phyloP scores from a whole-genome alignment of 2,888 invertebrate genomes.

The Eumerus sabulonum region DNA sequence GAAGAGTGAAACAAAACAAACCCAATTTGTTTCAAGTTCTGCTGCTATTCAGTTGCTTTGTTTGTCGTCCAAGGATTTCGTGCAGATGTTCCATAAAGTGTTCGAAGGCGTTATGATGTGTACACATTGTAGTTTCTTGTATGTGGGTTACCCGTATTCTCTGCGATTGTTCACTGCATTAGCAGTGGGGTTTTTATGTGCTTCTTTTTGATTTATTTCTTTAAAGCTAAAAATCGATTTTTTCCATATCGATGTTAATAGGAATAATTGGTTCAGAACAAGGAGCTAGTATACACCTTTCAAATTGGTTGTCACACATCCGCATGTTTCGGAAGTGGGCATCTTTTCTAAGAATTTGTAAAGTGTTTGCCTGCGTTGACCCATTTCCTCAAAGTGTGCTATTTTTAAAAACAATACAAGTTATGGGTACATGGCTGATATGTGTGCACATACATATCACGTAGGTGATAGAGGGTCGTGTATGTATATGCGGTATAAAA shows the following conservation, averaged over 20 bases:
- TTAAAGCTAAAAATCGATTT: constrained; percentile 66
- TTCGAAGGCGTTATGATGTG: too few relatives aligned
- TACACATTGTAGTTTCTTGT: too few relatives aligned
- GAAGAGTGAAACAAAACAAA: too few relatives aligned
- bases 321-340: neutral
- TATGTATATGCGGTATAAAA: constrained; percentile 5
- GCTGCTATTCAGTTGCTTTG: too few relatives aligned
- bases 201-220: too few relatives aligned
- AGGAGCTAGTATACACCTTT: constrained; percentile 30
- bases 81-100: too few relatives aligned
- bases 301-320: constrained; percentile 31
- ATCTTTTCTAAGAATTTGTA: constrained; percentile 29
- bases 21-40: too few relatives aligned
- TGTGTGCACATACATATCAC: constrained; percentile 1
- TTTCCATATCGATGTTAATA: constrained; percentile 44
- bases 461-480: neutral
- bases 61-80: too few relatives aligned
- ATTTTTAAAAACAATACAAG: constrained; percentile 32
- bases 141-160: too few relatives aligned
- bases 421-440: neutral
- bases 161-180: too few relatives aligned
- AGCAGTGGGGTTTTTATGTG: too few relatives aligned
- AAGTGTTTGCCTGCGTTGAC: constrained; percentile 46
- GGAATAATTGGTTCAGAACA: constrained; percentile 37
- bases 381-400: constrained; percentile 27